Base-by-base conservation (phyloP, 2,113 vertebrate species). In the Chaenocephalus aceratus region DNA sequence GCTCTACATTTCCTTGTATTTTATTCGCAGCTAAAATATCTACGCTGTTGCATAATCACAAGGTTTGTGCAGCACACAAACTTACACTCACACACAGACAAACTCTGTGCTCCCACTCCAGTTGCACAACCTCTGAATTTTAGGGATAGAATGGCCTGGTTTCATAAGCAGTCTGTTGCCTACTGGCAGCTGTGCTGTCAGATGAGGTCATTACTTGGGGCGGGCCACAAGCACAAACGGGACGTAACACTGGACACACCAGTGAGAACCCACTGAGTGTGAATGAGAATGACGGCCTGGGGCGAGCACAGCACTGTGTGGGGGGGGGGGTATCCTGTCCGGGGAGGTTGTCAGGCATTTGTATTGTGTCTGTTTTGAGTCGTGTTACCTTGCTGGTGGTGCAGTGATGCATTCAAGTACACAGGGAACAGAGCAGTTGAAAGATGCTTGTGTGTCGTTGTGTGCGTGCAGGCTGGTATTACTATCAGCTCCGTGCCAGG, bases 91-190 rank as follows among this genome's bases (percentile, higher is more conserved):
- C 73, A 85, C 77, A 85, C 45, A 57, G 51, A 65, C 78, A 75
- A 77, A 69, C 70, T 72, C 72, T 75, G 74, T 71, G 62, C 89
- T 83, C 79, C 77, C 79, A 79, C 84, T 87, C 61, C 80, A 87
- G 86, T 92, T 90, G 91, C 89, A 93, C 90, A 90, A 89, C 77
- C 77, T 72, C 73, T 86, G 77, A 82, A 85, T 87, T 89, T 90
- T 84, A 80, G 86, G 86, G 83, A 90, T 89, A 76, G 83, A 86
- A 85, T 74, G 85, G 80, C 84, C 88, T 78, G 79, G 79, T 92
- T 90, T 91, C 87, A 86, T 91, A 88, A 92, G 88, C 90, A 84
- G 83, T 81, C 84, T 80, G 88, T 79, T 88, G 88, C 76, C 72
- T 80, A 75, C 83, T 89, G 90, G 88, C 91, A 92, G 86, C 89